Base-by-base conservation (phyloP, 1,140 invertebrate species). In the Ceratosolen solmsi region DNA sequence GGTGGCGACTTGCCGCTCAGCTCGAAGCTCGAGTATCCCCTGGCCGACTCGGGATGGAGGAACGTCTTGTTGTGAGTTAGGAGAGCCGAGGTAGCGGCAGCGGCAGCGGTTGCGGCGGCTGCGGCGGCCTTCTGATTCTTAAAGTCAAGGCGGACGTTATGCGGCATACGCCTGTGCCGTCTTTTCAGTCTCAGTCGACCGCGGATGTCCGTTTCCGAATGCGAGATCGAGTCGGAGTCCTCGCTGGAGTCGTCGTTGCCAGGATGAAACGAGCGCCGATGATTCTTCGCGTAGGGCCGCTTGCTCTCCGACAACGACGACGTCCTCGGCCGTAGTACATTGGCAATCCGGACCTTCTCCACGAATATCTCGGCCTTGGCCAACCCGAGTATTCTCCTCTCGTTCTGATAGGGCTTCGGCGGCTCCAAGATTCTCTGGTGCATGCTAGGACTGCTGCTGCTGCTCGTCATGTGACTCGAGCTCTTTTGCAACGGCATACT, bases 131-230 rank as follows among this genome's bases (percentile, higher is more conserved):
- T 83, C 27, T 87, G 89, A 58, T 87, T 90, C 51, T 89, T 90
- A 3, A 90, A 88, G 56, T 91, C 90, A 0, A 91, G 70, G 0
- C 87, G 85, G 0, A 92, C 78, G 73, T 85, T 90, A 49, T 90
- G 89, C 0, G 86, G 81, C 38, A 90, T 83, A 51, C 87, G 87
- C 76, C 87, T 90, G 56, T 90, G 88, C 0, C 89, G 87, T 0
- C 89, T 85, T 20, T 87, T 89, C 17, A 88, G 87, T 33, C 88
- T 85, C 13, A 91, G 79, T 22, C 90, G 86, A 9, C 87, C 88
- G 13, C 91, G 73, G 15, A 91, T 91, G 30, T 92, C 90, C 0
- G 90, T 91, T 38, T 92, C 90, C 8, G 91, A 92, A 33, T 91
- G 90, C 0, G 90, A 91, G 30, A 92, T 86, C 0, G 91, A 91